Percentiles rank a stretch among this genome's conserved stretches.
These are phyloP conservation scores for Choloepus hoffmanni DNA, from an alignment of 2,113 vertebrate genomes.

Conservation along the genomic window DNA sequence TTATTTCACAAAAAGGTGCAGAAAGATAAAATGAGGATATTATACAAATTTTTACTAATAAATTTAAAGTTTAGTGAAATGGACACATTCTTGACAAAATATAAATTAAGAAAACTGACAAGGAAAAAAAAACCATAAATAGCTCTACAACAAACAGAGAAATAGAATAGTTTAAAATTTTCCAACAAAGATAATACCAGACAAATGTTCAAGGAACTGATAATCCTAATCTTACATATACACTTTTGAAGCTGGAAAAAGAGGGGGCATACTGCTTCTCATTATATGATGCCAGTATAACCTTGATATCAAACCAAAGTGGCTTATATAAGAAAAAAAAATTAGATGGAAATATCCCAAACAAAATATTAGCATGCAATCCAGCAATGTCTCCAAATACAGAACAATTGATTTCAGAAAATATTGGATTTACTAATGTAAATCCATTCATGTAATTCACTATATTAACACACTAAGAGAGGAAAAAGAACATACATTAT, in stretches of 20 bases:
- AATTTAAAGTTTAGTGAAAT: conserved; percentile 37
- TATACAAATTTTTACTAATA: conserved; percentile 19
- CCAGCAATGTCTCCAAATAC: not conserved
- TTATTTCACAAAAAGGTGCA: not conserved
- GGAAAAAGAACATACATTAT: not conserved
- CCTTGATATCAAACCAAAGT: not conserved
- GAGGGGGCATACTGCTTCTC: not conserved
- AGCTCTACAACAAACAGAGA: not conserved
- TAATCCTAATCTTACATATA: not conserved
- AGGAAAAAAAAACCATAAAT: not conserved
- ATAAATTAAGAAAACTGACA: conserved; percentile 13
- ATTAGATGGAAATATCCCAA: not conserved
- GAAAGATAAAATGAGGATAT: not conserved
- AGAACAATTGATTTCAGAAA: conserved; percentile 48
- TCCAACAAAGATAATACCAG: not conserved
- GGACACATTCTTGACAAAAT: not conserved
- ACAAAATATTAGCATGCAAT: conserved; percentile 16
- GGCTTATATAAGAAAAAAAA: conserved; percentile 37
- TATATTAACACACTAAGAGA: conserved; percentile 52
- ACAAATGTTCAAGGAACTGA: not conserved
- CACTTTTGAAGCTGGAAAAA: not conserved
- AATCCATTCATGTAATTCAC: conserved; percentile 45
- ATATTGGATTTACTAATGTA: conserved; percentile 40
- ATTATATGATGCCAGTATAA: not conserved
- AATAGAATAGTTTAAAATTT: conserved; percentile 44